Conservation (phyloP, 2,888 invertebrate species). For the Galerucella calmariensis region DNA sequence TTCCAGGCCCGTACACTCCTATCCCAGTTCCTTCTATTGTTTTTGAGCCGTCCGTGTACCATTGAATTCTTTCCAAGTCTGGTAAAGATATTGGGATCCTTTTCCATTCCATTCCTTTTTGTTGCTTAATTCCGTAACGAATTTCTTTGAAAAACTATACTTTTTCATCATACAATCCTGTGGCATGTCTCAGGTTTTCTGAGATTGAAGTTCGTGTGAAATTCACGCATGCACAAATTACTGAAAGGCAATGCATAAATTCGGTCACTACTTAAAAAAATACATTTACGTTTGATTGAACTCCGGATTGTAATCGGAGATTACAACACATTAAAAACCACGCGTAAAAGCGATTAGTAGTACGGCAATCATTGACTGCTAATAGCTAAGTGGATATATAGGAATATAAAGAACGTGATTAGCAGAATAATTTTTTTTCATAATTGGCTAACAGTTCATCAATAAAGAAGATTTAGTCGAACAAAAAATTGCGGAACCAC, state of each 20-base stretch:
- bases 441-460: neutral
- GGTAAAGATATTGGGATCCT: too few relatives aligned
- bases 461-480: neutral
- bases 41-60: too few relatives aligned
- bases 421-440: neutral
- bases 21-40: too few relatives aligned
- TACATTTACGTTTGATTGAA: neutral
- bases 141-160: too few relatives aligned
- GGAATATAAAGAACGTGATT: slow-evolving; percentile 2
- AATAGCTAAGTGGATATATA: neutral
- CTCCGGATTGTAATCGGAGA: neutral
- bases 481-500: neutral
- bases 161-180: too few relatives aligned
- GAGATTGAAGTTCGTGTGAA: neutral
- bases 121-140: too few relatives aligned
- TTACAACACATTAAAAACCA: neutral
- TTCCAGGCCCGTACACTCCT: too few relatives aligned
- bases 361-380: neutral
- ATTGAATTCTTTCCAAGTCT: too few relatives aligned
- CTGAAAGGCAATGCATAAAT: neutral
- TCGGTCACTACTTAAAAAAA: slow-evolving; percentile 2
- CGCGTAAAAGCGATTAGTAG: neutral
- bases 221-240: neutral
- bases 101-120: too few relatives aligned
- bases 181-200: too few relatives aligned